phyloP scores from a whole-genome alignment of 1,140 invertebrate species.

The Drosophila bocki region DNA sequence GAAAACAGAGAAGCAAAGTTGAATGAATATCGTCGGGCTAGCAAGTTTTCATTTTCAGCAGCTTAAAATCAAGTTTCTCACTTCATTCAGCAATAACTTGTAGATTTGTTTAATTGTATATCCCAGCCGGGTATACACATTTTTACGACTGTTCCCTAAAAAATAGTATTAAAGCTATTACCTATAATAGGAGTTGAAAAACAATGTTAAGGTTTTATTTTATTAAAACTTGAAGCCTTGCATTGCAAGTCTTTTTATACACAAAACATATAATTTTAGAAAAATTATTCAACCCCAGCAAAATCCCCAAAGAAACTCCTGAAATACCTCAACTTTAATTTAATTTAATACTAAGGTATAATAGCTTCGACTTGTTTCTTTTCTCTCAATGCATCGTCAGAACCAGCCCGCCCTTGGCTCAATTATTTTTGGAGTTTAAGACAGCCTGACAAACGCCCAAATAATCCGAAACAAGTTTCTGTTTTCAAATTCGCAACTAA shows the following conservation, averaged over 20 bases:
- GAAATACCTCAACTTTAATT: too few relatives aligned
- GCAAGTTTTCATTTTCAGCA: slow-evolving; percentile 15
- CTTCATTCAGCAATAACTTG: slow-evolving; percentile 64
- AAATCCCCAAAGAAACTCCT: neutral
- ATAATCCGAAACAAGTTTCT: slow-evolving; percentile 64
- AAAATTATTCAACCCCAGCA: accelerated
- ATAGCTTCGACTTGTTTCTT: slow-evolving; percentile 7
- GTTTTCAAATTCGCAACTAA: slow-evolving; percentile 12
- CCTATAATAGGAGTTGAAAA: too few relatives aligned
- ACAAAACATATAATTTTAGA: too few relatives aligned
- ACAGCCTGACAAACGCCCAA: slow-evolving; percentile 56
- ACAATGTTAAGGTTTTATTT: neutral
- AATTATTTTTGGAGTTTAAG: slow-evolving; percentile 59
- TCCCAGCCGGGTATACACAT: neutral
- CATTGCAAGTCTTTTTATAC: too few relatives aligned
- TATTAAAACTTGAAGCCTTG: too few relatives aligned
- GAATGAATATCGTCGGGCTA: slow-evolving; percentile 25
- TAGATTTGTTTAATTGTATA: slow-evolving; percentile 16
- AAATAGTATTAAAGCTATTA: neutral
- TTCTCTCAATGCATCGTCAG: slow-evolving; percentile 50
- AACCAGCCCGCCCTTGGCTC: slow-evolving; percentile 80
- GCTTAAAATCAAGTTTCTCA: slow-evolving; percentile 57
- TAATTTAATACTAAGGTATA: too few relatives aligned
- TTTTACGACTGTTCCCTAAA: neutral
- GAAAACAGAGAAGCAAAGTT: slow-evolving; percentile 24